These are phyloP conservation scores for Nicator chloris DNA, from an alignment of 2,113 vertebrate species.

Conservation along the genomic window DNA sequence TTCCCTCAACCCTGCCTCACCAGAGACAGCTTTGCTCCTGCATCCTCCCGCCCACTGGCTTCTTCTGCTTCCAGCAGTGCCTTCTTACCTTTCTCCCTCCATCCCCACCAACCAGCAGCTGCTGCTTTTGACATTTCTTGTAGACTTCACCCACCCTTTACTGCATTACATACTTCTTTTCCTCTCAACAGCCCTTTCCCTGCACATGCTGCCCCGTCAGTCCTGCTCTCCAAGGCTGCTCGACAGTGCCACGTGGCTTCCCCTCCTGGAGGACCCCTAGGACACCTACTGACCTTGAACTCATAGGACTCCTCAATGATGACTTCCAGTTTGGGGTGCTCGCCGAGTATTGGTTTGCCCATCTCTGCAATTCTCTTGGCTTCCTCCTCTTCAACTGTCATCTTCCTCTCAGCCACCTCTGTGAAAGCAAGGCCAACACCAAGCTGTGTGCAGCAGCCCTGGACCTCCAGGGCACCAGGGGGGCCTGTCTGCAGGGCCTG, in stretches of 20 bases:
- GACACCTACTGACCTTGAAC: constrained; percentile 86
- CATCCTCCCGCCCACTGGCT: not conserved
- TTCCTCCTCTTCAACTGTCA: constrained; percentile 90
- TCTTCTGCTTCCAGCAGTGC: not conserved
- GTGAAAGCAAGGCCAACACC: constrained; percentile 53
- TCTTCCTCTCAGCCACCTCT: constrained; percentile 90
- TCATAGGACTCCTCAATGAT: constrained; percentile 99
- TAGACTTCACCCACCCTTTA: not conserved
- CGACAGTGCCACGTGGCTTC: not conserved
- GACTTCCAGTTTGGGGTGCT: constrained; percentile 93
- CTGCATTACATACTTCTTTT: not conserved
- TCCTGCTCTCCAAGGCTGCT: not conserved
- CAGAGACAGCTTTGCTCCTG: not conserved
- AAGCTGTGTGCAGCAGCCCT: not conserved
- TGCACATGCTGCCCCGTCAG: not conserved
- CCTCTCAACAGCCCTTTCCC: not conserved
- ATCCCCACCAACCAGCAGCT: not conserved
- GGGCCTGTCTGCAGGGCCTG: not conserved
- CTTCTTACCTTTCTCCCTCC: not conserved
- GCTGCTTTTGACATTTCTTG: not conserved
- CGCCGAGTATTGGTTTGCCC: constrained; percentile 93
- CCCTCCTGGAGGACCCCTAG: not conserved
- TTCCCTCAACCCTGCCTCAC: not conserved
- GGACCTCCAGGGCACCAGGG: not conserved
- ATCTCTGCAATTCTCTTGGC: constrained; percentile 96